Percentiles rank a stretch among this genome's conserved stretches.
Evolutionary conservation across 2,888 invertebrate species (phyloP).

Genomic region (Aplocera efformata): DNA sequence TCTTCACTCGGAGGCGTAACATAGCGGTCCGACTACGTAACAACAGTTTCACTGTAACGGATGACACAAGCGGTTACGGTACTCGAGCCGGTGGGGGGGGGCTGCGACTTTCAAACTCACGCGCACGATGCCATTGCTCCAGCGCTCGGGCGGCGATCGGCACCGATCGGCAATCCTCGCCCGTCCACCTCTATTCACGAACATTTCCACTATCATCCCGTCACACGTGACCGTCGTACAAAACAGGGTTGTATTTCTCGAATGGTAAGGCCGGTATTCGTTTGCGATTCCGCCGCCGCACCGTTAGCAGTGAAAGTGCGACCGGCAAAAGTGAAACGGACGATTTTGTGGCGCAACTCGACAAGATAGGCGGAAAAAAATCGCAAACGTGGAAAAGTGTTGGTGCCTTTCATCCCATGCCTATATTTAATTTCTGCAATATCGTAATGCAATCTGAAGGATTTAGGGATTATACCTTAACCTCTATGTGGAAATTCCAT

Average conservation of each 20-base stretch:
- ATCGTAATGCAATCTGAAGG: no score
- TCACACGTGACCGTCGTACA: slow-evolving; percentile 23
- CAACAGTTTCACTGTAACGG: slow-evolving; percentile 71
- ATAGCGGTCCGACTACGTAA: slow-evolving; percentile 66
- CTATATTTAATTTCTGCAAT: no score
- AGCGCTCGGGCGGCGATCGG: slow-evolving; percentile 36
- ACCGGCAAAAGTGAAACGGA: slow-evolving; percentile 75
- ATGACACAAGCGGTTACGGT: slow-evolving; percentile 78
- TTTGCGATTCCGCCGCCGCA: slow-evolving; percentile 41
- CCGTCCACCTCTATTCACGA: slow-evolving; percentile 23
- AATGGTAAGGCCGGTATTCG: slow-evolving; percentile 40
- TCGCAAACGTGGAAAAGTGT: slow-evolving; percentile 53
- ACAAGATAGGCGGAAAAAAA: slow-evolving; percentile 61
- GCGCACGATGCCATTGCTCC: slow-evolving; percentile 50
- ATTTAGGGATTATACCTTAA: no score
- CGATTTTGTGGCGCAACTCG: slow-evolving; percentile 60
- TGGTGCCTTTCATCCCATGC: slow-evolving; percentile 22
- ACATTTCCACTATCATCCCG: slow-evolving; percentile 30
- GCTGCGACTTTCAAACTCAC: slow-evolving; percentile 62
- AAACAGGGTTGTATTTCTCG: slow-evolving; percentile 17
- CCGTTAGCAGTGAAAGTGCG: slow-evolving; percentile 76
- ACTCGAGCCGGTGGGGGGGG: slow-evolving; percentile 41
- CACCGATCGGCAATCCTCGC: slow-evolving; percentile 44
- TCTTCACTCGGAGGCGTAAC: slow-evolving; percentile 47
- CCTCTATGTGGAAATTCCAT: no score